Evolutionary conservation across 2,888 invertebrate genomes (phyloP).

Genomic region (Phyllotreta cruciferae): DNA sequence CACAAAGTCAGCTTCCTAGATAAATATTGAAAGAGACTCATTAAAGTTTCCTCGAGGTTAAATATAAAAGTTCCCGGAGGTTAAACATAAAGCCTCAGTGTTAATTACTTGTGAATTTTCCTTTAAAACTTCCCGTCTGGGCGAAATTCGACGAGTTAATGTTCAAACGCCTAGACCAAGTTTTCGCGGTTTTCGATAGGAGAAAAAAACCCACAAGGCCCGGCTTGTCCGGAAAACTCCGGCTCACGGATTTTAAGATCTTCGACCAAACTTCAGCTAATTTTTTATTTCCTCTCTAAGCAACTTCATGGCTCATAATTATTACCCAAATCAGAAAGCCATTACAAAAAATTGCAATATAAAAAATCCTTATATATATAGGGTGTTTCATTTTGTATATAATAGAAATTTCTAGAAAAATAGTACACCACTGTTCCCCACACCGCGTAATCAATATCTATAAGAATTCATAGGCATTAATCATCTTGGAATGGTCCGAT

Average conservation of each 20-base stretch:
- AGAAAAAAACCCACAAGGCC: too few relatives aligned
- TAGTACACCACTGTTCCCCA: too few relatives aligned
- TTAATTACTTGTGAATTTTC: constrained; percentile 27
- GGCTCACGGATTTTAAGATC: too few relatives aligned
- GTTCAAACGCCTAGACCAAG: constrained; percentile 17
- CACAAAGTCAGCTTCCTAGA: constrained; percentile 17
- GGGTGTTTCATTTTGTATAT: too few relatives aligned
- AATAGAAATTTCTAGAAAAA: too few relatives aligned
- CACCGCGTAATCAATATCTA: constrained; percentile 18
- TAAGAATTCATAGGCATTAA: constrained; percentile 27
- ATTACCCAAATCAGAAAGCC: too few relatives aligned
- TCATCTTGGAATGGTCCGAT: constrained; percentile 16
- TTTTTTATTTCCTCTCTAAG: too few relatives aligned
- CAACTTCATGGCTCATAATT: too few relatives aligned
- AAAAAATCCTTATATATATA: too few relatives aligned
- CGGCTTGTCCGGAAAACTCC: too few relatives aligned
- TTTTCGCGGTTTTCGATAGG: constrained; percentile 2
- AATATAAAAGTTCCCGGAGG: constrained; percentile 24
- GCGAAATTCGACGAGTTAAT: constrained; percentile 21
- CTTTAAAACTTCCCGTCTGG: constrained; percentile 18
- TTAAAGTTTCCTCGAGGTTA: constrained; percentile 25
- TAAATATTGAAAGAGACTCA: constrained; percentile 26
- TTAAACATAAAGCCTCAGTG: constrained; percentile 22
- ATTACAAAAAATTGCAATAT: too few relatives aligned
- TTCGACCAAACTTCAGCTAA: too few relatives aligned